phyloP scores from a whole-genome alignment of 2,797 vertebrate species.

The Anniella stebbinsi region DNA sequence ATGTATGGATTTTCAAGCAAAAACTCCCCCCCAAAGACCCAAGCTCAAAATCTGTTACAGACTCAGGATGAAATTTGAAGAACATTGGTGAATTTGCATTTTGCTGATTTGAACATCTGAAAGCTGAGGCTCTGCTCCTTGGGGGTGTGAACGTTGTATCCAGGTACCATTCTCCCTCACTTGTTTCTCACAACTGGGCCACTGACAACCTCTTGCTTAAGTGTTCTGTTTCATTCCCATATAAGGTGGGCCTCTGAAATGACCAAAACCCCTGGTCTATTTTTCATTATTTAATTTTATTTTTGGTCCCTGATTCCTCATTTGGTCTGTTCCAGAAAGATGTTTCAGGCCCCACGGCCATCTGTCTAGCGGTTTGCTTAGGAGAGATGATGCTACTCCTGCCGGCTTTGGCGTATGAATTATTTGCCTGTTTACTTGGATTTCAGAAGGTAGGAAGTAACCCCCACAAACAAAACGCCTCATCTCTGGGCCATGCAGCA shows the following conservation, averaged over 20 bases:
- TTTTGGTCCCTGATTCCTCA: background rate
- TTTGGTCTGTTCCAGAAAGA: constrained; percentile 13
- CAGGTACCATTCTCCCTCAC: background rate
- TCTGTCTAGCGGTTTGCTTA: background rate
- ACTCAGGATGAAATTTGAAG: too few relatives aligned
- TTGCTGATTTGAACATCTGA: too few relatives aligned
- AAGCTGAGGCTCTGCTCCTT: background rate
- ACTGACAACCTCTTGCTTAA: background rate
- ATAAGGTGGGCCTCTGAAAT: background rate
- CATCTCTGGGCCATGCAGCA: background rate
- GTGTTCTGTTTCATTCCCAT: background rate
- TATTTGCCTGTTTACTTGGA: background rate
- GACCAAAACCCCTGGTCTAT: background rate
- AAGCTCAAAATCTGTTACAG: too few relatives aligned
- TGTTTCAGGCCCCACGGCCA: constrained; percentile 15
- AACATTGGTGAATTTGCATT: too few relatives aligned
- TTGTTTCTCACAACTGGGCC: background rate
- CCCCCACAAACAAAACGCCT: background rate
- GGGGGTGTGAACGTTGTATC: background rate
- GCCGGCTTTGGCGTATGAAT: background rate
- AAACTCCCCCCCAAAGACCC: too few relatives aligned
- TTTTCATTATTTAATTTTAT: too few relatives aligned
- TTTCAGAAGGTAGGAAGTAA: background rate
- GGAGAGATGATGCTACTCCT: background rate
- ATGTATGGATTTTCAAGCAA: too few relatives aligned